phyloP scores from a whole-genome alignment of 2,797 vertebrate genomes.

The Sebastes iracundus region DNA sequence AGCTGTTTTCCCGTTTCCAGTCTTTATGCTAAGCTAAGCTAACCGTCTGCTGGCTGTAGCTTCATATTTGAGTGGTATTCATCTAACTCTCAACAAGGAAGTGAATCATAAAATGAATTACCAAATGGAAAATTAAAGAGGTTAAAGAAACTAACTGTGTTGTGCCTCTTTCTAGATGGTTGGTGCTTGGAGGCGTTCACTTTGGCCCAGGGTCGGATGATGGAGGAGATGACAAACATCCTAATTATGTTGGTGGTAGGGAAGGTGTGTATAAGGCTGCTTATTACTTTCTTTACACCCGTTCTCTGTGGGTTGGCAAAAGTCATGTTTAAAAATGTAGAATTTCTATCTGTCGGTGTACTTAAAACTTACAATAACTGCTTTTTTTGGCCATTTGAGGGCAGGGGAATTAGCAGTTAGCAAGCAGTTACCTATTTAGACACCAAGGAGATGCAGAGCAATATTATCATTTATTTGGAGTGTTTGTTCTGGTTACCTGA shows the following conservation, averaged over 20 bases:
- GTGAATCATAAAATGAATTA: neutral
- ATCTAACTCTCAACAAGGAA: neutral
- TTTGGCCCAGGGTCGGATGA: conserved; percentile 85
- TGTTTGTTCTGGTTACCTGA: neutral
- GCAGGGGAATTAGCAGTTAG: neutral
- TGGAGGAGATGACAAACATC: conserved; percentile 81
- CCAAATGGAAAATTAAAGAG: neutral
- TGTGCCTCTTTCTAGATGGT: conserved; percentile 75
- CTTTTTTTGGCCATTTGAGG: neutral
- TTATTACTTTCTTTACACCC: neutral
- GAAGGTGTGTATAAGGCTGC: conserved; percentile 68
- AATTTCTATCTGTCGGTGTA: neutral
- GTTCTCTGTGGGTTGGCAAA: neutral
- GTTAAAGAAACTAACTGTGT: neutral
- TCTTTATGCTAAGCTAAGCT: neutral
- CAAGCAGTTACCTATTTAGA: neutral
- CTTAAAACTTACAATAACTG: neutral
- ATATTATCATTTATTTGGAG: too few species aligned
- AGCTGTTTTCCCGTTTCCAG: neutral
- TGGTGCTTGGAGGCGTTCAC: conserved; percentile 93
- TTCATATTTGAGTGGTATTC: neutral
- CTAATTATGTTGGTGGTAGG: conserved; percentile 90
- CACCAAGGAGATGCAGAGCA: neutral
- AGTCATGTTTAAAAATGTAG: neutral
- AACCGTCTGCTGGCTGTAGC: neutral